Base-by-base conservation (phyloP, 1,140 invertebrate species). In the Agraylea sexmaculata region DNA sequence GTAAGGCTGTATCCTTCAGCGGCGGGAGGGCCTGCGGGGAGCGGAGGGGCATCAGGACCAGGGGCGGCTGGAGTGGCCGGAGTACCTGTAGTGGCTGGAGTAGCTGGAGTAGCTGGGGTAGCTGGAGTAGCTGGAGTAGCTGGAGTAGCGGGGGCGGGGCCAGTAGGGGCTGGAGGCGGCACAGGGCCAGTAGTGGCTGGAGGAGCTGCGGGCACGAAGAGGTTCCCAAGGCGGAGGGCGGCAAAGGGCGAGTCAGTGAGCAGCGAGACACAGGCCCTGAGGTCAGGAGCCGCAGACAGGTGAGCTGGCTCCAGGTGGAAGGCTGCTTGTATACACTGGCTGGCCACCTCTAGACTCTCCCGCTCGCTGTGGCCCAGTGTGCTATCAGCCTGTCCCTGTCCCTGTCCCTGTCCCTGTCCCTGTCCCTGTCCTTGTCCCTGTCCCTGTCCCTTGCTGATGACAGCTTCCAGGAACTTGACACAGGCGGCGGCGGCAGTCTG, bases 301-400 rank as follows among this genome's bases (percentile, higher is more conserved):
- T 47, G 45, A 16, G 42, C 22, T 2, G 31, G 30, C 13, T 34
- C 66, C 1, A 80, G 58, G 46, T 74, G 75, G 56, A 84, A 91
- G 1, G 85, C 80, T 36, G 78, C 81, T 57, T 89, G 83, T 43
- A 91, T 68, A 59, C 87, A 91, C 59, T 91, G 86, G 45, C 82
- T 75, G 8, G 80, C 81, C 29, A 70, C 66, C 60, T 88, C 85
- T 37, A 88, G 66, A 57, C 84, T 86, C 58, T 90, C 86, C 36
- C 75, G 55, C 87, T 83, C 21, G 69, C 60, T 18, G 64, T 60
- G 13, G 64, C 42, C 25, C 53, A 40, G 16, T 58, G 57, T 10
- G 54, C 49, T n/a, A n/a, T n/a, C n/a, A n/a, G n/a, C n/a, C n/a
- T n/a, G n/a, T n/a, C n/a, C n/a, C n/a, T n/a, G n/a, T n/a, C n/a